Evolutionary conservation across 2,888 invertebrate species (phyloP).

Genomic region (Pediacus dermestoides): DNA sequence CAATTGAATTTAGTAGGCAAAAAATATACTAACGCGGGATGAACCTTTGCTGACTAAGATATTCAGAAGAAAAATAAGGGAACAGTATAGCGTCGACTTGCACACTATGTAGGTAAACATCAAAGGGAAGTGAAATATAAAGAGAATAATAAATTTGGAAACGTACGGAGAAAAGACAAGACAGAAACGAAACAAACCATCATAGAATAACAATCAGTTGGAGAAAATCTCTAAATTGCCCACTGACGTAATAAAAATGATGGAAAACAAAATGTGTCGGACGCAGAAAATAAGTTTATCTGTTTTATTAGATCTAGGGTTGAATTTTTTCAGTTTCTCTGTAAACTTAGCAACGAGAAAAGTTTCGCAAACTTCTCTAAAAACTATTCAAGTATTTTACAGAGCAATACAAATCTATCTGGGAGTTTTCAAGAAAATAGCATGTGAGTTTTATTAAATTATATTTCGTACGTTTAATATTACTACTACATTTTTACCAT

Average conservation of each 20-base stretch:
- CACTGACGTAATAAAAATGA: conserved; percentile 40
- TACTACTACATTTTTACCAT: too few species aligned
- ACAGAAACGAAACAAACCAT: conserved; percentile 38
- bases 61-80: conserved; percentile 27
- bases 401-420: conserved; percentile 18
- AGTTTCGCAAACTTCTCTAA: conserved; percentile 20
- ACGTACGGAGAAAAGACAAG: conserved; percentile 35
- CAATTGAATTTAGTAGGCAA: conserved; percentile 20
- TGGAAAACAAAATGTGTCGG: conserved; percentile 38
- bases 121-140: conserved; percentile 41
- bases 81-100: conserved; percentile 19
- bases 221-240: conserved; percentile 37
- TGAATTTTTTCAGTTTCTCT: conserved; percentile 25
- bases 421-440: conserved; percentile 10
- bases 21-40: conserved; percentile 12
- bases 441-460: conserved; percentile 9
- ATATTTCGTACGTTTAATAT: too few species aligned
- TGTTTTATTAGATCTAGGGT: conserved; percentile 29
- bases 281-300: conserved; percentile 34
- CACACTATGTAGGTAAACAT: conserved; percentile 35
- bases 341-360: conserved; percentile 15
- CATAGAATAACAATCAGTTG: conserved; percentile 41
- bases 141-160: conserved; percentile 44
- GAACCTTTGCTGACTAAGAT: conserved; percentile 28
- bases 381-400: conserved; percentile 21